These are phyloP conservation scores for Neodiprion virginianus DNA, from an alignment of 1,140 invertebrate genomes.

Conservation along the genomic window DNA sequence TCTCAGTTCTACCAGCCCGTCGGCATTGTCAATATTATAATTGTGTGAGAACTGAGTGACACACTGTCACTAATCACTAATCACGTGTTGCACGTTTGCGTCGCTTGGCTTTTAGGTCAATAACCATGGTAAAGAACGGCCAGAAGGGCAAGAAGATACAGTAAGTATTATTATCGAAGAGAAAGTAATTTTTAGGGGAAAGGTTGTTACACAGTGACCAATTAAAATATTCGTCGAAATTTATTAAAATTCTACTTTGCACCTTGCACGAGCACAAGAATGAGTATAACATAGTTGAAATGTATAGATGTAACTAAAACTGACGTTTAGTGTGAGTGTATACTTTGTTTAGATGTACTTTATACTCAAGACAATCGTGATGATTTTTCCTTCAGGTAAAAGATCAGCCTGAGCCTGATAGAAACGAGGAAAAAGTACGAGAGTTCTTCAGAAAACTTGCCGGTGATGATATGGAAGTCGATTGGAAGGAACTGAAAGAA, in stretches of 20 bases:
- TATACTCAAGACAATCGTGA: background rate
- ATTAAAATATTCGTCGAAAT: constrained; percentile 8
- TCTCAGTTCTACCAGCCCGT: too few species aligned
- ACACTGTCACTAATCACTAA: background rate
- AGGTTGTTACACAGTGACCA: constrained; percentile 12
- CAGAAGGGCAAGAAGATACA: constrained; percentile 27
- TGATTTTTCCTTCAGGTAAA: constrained; percentile 38
- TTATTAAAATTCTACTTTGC: background rate
- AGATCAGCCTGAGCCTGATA: constrained; percentile 58
- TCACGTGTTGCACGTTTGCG: constrained; percentile 35
- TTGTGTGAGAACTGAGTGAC: background rate
- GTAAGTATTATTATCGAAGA: constrained; percentile 34
- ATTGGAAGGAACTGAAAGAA: constrained; percentile 92
- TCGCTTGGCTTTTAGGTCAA: constrained; percentile 51
- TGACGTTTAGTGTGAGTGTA: too few species aligned
- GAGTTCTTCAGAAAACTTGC: constrained; percentile 88
- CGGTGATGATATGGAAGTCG: constrained; percentile 91
- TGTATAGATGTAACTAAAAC: too few species aligned
- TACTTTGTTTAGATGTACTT: background rate
- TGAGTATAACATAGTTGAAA: too few species aligned
- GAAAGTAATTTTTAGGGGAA: constrained; percentile 1
- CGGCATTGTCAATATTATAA: background rate
- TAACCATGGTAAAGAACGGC: constrained; percentile 37
- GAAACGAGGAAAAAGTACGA: constrained; percentile 68
- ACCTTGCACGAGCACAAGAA: too few species aligned